These are phyloP conservation scores for Zoanthus sansibaricus DNA, from an alignment of 92 coral and sea anemone species.

Conservation along the genomic window DNA sequence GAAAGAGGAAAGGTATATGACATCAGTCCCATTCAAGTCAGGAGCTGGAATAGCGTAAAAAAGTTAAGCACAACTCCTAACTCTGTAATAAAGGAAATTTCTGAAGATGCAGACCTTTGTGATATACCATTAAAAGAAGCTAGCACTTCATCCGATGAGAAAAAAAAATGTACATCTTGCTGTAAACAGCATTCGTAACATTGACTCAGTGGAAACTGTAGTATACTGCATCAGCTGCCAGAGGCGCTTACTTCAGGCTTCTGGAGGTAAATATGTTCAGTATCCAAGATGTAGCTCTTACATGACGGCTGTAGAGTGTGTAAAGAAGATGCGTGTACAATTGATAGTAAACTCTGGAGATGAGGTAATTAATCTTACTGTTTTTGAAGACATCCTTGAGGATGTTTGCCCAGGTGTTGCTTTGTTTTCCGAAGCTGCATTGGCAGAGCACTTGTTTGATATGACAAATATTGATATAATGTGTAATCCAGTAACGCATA, in stretches of 20 bases:
- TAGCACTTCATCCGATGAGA: background rate
- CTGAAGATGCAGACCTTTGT: conserved; percentile 35
- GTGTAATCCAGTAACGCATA: conserved; percentile 7
- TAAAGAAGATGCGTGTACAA: conserved; percentile 29
- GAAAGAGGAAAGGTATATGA: conserved; percentile 45
- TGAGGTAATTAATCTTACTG: conserved; percentile 35
- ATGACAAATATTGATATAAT: conserved; percentile 22
- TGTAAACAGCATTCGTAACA: conserved; percentile 26
- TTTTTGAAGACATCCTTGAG: conserved; percentile 46
- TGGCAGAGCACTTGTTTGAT: conserved; percentile 46
- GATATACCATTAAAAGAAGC: conserved; percentile 18
- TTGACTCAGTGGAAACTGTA: conserved; percentile 38
- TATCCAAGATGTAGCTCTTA: conserved; percentile 47
- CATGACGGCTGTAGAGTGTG: conserved; percentile 23
- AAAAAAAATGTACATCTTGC: conserved; percentile 1
- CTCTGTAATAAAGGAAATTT: conserved; percentile 38
- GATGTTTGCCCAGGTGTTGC: conserved; percentile 40
- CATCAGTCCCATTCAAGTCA: conserved; percentile 44
- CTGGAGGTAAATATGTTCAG: conserved; percentile 39
- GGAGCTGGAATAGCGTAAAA: conserved; percentile 50
- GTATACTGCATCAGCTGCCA: conserved; percentile 38
- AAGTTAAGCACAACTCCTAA: conserved; percentile 52
- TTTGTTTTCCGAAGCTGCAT: conserved; percentile 32
- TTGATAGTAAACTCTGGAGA: conserved; percentile 34
- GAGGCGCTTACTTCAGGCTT: conserved; percentile 29